A percentile compares a stretch with the other conserved stretches of the same genome.
Evolutionary conservation across 2,113 vertebrate genomes (phyloP).

Genomic region (Oplegnathus fasciatus): DNA sequence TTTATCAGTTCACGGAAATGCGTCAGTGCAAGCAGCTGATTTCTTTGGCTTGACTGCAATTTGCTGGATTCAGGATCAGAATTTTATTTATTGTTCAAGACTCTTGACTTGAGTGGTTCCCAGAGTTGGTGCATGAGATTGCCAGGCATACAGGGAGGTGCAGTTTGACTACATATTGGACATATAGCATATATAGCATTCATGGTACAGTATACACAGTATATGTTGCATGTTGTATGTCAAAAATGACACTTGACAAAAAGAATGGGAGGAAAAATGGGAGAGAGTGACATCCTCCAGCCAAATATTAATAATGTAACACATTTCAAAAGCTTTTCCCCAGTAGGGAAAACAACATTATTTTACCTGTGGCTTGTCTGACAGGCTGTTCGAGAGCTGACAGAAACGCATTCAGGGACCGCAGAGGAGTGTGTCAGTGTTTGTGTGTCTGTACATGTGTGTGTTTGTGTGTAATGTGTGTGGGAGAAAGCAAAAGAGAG

Average conservation of each 20-base stretch:
- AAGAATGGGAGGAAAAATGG: constrained; percentile 8
- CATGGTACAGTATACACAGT: background rate
- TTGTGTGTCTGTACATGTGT: constrained; percentile 25
- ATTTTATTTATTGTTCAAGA: constrained; percentile 12
- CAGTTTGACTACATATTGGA: background rate
- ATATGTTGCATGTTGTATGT: constrained; percentile 5
- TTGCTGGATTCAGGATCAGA: constrained; percentile 18
- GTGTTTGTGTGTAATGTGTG: constrained; percentile 29
- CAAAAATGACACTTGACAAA: constrained; percentile 26
- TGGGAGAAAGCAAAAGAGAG: constrained; percentile 45
- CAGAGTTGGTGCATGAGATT: background rate
- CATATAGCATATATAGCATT: constrained; percentile 12
- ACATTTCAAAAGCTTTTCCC: constrained; percentile 74
- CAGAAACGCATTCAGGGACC: constrained; percentile 65
- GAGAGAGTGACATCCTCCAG: constrained; percentile 65
- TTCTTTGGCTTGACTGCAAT: constrained; percentile 15
- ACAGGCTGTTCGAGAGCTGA: constrained; percentile 73
- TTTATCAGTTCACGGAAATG: background rate
- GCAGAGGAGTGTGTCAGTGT: constrained; percentile 39
- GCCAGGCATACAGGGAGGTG: background rate
- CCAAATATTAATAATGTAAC: constrained; percentile 77
- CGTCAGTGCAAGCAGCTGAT: background rate
- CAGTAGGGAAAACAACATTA: constrained; percentile 71
- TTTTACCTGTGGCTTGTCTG: constrained; percentile 79
- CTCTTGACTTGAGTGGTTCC: background rate